Conservation (phyloP, 2,797 vertebrate genomes). For the Microchirus variegatus region DNA sequence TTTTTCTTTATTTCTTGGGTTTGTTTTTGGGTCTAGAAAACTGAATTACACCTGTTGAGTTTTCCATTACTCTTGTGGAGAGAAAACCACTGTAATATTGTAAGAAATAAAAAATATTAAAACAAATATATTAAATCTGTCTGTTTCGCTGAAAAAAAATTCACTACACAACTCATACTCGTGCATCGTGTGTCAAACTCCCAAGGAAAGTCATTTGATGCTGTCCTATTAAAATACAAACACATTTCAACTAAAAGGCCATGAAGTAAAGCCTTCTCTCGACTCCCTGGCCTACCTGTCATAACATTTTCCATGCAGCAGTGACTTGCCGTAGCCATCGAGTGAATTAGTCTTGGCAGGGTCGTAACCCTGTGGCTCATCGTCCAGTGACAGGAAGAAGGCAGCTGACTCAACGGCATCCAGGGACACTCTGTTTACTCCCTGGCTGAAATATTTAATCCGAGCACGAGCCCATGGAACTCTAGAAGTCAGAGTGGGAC, state of each 20-base stretch:
- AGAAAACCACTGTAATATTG: no score
- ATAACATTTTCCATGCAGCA: constrained; percentile 93
- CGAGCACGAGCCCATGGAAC: constrained; percentile 90
- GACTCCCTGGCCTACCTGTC: constrained; percentile 80
- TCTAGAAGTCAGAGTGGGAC: constrained; percentile 63
- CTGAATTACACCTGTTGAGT: no score
- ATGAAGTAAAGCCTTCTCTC: neutral
- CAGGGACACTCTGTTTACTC: constrained; percentile 85
- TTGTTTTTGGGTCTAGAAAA: no score
- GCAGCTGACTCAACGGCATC: constrained; percentile 89
- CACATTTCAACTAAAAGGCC: neutral
- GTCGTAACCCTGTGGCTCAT: constrained; percentile 84
- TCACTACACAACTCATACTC: no score
- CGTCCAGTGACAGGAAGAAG: constrained; percentile 91
- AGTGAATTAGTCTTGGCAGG: constrained; percentile 76
- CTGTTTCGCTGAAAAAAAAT: no score
- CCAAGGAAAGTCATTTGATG: no score
- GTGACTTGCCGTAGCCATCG: constrained; percentile 89
- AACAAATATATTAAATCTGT: no score
- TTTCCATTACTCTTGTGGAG: no score
- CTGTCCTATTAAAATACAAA: neutral
- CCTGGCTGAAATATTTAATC: constrained; percentile 82
- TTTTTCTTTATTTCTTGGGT: no score
- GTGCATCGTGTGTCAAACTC: no score
- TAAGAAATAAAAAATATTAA: no score